A percentile compares a stretch with the other conserved stretches of the same genome.
Evolutionary conservation across 2,113 vertebrate species (phyloP).

Genomic region (Agapornis roseicollis): DNA sequence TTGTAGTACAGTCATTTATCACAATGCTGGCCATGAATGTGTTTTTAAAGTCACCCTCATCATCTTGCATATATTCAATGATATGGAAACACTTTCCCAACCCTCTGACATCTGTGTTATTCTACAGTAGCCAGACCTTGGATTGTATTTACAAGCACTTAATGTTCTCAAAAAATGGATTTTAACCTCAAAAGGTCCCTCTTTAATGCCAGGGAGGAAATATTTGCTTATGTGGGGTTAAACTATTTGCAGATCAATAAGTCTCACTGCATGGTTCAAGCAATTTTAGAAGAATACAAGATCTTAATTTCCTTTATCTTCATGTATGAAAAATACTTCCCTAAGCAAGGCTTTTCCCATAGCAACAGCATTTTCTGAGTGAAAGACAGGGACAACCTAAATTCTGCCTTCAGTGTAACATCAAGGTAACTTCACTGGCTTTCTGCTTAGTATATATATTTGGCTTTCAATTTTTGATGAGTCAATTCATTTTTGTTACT

Average conservation of each 20-base stretch:
- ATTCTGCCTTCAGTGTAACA: neutral
- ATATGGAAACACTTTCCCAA: neutral
- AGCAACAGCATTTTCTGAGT: neutral
- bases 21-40: neutral
- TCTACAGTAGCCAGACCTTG: neutral
- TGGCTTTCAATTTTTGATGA: neutral
- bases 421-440: neutral
- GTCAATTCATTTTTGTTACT: neutral
- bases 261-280: neutral
- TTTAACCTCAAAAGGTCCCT: conserved; percentile 21
- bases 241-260: neutral
- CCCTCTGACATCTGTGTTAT: neutral
- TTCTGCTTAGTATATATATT: neutral
- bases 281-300: neutral
- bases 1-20: neutral
- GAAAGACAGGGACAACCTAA: neutral
- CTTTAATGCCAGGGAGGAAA: neutral
- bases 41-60: neutral
- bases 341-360: neutral
- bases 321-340: neutral
- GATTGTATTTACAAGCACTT: neutral
- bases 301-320: neutral
- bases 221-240: neutral
- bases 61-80: neutral
- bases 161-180: neutral